Evolutionary conservation across 2,888 invertebrate genomes (phyloP).

Genomic region (Eupelmus urozonus): DNA sequence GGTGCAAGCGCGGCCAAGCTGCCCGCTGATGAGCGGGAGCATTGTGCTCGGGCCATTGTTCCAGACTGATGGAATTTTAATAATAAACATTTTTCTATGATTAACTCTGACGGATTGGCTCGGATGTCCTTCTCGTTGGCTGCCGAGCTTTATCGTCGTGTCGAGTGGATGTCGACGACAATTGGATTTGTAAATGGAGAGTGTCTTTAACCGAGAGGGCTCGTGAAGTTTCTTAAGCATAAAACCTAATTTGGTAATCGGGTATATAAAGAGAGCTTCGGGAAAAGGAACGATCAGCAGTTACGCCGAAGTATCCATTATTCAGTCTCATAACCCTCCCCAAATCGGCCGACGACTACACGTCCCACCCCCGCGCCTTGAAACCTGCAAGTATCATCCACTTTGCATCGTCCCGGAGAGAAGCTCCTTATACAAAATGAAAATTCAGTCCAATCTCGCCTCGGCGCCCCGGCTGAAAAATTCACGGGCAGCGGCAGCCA

Average conservation of each 20-base stretch:
- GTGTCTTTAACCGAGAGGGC: too few species aligned
- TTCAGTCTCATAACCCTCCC: constrained; percentile 43
- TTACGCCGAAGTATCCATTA: constrained; percentile 34
- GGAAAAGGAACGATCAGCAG: constrained; percentile 30
- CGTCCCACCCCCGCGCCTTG: not conserved
- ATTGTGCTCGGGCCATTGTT: not conserved
- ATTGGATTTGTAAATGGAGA: not conserved
- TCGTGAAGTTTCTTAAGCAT: too few species aligned
- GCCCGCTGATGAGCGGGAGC: too few species aligned
- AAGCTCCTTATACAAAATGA: constrained; percentile 15
- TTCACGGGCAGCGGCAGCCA: constrained; percentile 20
- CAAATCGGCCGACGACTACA: not conserved
- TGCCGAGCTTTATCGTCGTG: too few species aligned
- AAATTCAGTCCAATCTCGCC: not conserved
- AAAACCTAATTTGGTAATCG: not conserved
- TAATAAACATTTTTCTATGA: not conserved
- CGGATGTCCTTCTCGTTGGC: too few species aligned
- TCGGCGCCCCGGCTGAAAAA: constrained; percentile 24
- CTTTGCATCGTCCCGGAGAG: not conserved
- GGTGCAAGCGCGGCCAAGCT: too few species aligned
- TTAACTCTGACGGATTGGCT: not conserved
- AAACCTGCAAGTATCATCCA: constrained; percentile 19
- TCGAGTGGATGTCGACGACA: too few species aligned
- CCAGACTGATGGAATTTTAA: constrained; percentile 8
- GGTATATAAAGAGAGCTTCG: not conserved